Base-by-base conservation (phyloP, 2,113 vertebrate genomes). In the Verasper variegatus region DNA sequence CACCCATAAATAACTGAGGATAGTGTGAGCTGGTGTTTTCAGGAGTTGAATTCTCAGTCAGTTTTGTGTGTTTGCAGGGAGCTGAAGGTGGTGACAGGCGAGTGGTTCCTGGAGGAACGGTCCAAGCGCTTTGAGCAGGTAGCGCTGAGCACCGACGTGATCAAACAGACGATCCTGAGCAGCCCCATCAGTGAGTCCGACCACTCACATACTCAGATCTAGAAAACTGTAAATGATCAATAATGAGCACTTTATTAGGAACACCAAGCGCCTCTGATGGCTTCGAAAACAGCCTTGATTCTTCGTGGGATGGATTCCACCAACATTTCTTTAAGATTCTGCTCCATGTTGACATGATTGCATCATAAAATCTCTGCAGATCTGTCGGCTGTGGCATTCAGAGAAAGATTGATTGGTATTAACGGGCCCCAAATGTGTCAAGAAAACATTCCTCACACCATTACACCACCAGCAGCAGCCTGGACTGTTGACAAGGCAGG, bases 101-200 rank as follows among this genome's bases (percentile, higher is more conserved):
- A 99, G 81, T 99, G 98, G 98, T 99, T 99, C 93, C 94, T 97
- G 82, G 97, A 98, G 94, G 97, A 98, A 88, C 92, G 96, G 81
- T 95, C 97, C 74, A 98, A 97, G 65, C 96, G 97, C 78, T 99
- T 96, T 82, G 95, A 96, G 65, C 95, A 93, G 56, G 92, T 88
- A 47, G 65, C 91, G 66, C 81, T 93, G 51, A 95, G 96, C 90
- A 94, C 94, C 0, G 98, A 99, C 67, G 87, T 97, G 74, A 91
- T 99, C 83, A 97, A 97, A 77, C 93, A 96, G 55, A 97, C 96
- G 13, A 97, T 99, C 82, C 89, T 97, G 67, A 96, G 85, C 88
- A 96, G 92, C 87, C 92, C 86, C 5, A 76, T 89, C 88, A 94
- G 97, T 99, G 84, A 93, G 92, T 82, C 23, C 2, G 15, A 60